A percentile compares a stretch with the other conserved stretches of the same genome.
Conservation (phyloP, 2,797 vertebrate genomes). For the Lagocephalus sceleratus region DNA sequence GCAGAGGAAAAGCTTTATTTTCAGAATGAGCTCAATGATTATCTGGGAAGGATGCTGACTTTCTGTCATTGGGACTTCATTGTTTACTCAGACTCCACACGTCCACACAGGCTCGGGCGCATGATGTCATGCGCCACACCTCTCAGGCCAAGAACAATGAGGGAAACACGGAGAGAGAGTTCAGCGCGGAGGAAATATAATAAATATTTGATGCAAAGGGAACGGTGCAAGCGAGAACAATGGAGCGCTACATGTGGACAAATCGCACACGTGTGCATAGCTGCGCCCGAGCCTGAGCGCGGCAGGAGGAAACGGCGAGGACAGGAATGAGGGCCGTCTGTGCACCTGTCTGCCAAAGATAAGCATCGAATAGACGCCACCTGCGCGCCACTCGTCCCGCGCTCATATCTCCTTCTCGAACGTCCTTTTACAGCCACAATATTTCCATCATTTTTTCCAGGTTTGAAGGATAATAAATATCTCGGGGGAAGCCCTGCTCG, state of each 20-base stretch:
- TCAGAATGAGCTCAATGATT: constrained; percentile 66
- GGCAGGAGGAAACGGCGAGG: constrained; percentile 31
- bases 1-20: neutral
- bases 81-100: constrained; percentile 52
- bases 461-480: constrained; percentile 22
- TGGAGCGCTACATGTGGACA: constrained; percentile 10
- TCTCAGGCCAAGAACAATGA: constrained; percentile 17
- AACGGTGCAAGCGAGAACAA: constrained; percentile 19
- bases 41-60: constrained; percentile 57
- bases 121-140: constrained; percentile 16
- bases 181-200: constrained; percentile 9
- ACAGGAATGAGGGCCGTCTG: constrained; percentile 25
- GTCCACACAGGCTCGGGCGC: constrained; percentile 4
- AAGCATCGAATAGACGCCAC: constrained; percentile 53
- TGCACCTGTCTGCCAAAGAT: constrained; percentile 53
- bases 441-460: constrained; percentile 7
- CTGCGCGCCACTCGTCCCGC: constrained; percentile 33
- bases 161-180: constrained; percentile 16
- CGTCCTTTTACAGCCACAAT: constrained; percentile 9
- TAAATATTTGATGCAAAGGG: constrained; percentile 1
- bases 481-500: constrained; percentile 30
- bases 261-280: neutral
- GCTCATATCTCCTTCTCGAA: constrained; percentile 8
- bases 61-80: constrained; percentile 61
- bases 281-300: constrained; percentile 21